Conservation (phyloP, 2,113 vertebrate species). For the Antennarius striatus region DNA sequence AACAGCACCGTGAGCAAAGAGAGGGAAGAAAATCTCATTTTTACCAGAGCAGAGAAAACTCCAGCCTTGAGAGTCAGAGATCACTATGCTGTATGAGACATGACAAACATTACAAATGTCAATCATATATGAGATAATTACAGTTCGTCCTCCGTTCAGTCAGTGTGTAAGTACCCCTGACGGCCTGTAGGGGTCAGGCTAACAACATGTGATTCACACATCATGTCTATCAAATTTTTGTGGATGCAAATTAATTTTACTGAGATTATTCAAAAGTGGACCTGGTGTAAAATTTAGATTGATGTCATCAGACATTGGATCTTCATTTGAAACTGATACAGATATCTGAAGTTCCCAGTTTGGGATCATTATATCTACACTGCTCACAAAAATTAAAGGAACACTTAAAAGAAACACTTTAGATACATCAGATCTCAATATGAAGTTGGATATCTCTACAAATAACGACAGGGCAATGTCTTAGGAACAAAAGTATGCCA, state of each 20-base stretch:
- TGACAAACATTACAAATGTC: conserved; percentile 5
- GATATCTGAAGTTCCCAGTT: background rate
- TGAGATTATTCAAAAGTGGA: conserved; percentile 33
- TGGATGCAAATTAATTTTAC: conserved; percentile 29
- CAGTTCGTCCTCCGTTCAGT: background rate
- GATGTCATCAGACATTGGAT: conserved; percentile 8
- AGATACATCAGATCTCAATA: too few species aligned
- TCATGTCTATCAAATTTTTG: conserved; percentile 18
- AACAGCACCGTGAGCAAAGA: conserved; percentile 21
- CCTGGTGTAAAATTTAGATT: conserved; percentile 1
- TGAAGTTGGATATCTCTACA: too few species aligned
- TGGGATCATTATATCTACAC: too few species aligned
- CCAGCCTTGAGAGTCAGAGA: conserved; percentile 1
- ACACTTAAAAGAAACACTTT: too few species aligned
- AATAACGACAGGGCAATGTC: too few species aligned
- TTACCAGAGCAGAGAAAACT: background rate
- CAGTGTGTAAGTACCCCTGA: conserved; percentile 18
- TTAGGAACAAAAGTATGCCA: too few species aligned
- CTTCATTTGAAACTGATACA: conserved; percentile 23
- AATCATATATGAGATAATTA: conserved; percentile 10
- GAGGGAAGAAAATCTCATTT: conserved; percentile 13
- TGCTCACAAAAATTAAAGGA: too few species aligned
- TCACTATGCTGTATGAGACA: background rate
- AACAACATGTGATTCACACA: conserved; percentile 9
- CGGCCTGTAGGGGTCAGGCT: conserved; percentile 72